Evolutionary conservation across 1,140 invertebrate species (phyloP), one percentile per base, ranked within the genome.

Genomic region (Aphidius ervi): DNA sequence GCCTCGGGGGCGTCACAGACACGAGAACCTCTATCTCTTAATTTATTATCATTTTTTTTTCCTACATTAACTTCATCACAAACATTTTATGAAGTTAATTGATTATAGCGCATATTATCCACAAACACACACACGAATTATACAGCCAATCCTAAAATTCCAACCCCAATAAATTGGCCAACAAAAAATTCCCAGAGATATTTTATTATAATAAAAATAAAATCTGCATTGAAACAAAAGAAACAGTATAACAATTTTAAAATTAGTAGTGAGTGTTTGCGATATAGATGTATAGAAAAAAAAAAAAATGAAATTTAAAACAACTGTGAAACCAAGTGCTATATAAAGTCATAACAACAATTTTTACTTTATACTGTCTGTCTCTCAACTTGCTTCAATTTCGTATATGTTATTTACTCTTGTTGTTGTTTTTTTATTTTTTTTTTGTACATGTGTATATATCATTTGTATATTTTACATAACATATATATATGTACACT

Each of bases 341-440:
- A 68, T 70, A 73, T 75, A 76, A 75, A 76, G 70, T 76, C 68
- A 72, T 77, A 75, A 75, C 66, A 61, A 31, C 23, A 31, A 31
- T 31, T 31, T 31, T 31, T 31, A 31, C 23, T 31, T 31, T 31
- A 31, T 31, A 31, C 23, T 31, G 23, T 31, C 23, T 56, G 62
- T 55, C 61, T 63, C 52, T 62, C 60, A 42, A 50, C 52, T 45
- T 46, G 45, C 62, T 56, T 65, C 39, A 39, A 41, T 41, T 41
- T 54, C 52, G 16, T 23, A 54, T 39, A 41, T 40, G 39, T 41
- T n/a, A 46, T 50, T n/a, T 55, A 20, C 40, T 58, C 9, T 9
- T 39, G 37, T 20, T 46, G n/a, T 20, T 58, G 45, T 48, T 50
- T 48, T 46, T 10, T 56, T 56, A 49, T 62, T 37, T 45, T 39